Base-by-base conservation (phyloP, 2,888 invertebrate genomes). In the Agriopis leucophaearia region DNA sequence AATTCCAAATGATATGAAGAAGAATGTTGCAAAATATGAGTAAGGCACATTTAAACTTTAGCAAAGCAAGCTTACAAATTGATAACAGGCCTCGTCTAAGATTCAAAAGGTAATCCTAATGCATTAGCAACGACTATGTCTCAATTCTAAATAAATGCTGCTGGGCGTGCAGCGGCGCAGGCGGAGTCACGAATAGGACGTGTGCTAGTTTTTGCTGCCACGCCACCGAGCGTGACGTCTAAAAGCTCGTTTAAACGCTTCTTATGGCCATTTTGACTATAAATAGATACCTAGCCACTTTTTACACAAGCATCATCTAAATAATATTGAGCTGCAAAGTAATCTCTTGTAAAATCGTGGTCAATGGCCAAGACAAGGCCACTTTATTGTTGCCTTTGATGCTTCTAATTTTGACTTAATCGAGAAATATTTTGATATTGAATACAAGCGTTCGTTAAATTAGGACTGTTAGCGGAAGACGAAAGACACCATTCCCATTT, bases 211-310 rank as follows among this genome's bases (percentile, higher is more conserved):
- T 92, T 92, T 92, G 85, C 82, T 73, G 74, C 80, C 78, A 83
- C 80, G 84, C 88, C 80, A 79, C 82, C 82, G 81, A 89, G 84
- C 92, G 90, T 92, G 85, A 91, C 90, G 86, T 85, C 88, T 88
- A 89, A 92, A 92, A 90, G 90, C 89, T 91, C 90, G 87, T 91
- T 90, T 90, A 90, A 86, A 87, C 85, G 87, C 88, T 92, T 91
- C 86, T 91, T 91, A 85, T 88, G 82, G 80, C 77, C 81, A 78
- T 83, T 87, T 84, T 85, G 85, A 81, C 68, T 69, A 64, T 60
- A 69, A 86, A 78, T 76, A 83, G 83, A 85, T 83, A 85, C 81
- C 83, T 80, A 81, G 78, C 67, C 59, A 71, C 85, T 88, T 88
- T 88, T 88, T 87, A 77, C 74, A 72, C 62, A 74, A 75, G 82